phyloP scores from a whole-genome alignment of 2,797 vertebrate genomes.

The Serranus cabrilla region DNA sequence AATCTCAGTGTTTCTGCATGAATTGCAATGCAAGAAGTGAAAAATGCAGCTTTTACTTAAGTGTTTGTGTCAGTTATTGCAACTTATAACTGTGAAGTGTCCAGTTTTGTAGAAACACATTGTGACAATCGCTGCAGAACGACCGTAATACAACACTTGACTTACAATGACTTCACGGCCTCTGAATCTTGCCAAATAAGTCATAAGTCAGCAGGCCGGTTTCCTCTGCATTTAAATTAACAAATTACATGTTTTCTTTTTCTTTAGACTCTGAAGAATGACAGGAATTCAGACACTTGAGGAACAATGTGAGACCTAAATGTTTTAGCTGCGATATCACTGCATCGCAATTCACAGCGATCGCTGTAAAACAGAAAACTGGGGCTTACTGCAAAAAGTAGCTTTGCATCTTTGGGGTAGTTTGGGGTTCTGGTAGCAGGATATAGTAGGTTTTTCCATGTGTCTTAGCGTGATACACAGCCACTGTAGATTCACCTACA shows the following conservation, averaged over 20 bases:
- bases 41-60: not conserved
- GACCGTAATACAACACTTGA: slow-evolving; percentile 25
- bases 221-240: slow-evolving; percentile 49
- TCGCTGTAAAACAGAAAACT: not conserved
- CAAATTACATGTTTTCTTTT: slow-evolving; percentile 45
- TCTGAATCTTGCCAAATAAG: slow-evolving; percentile 24
- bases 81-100: not conserved
- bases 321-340: not conserved
- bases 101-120: slow-evolving; percentile 12
- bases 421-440: not conserved
- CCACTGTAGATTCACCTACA: slow-evolving; percentile 8
- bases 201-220: slow-evolving; percentile 3
- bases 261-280: slow-evolving; percentile 37
- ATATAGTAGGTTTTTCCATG: not conserved
- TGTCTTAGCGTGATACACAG: not conserved
- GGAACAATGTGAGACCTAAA: slow-evolving; percentile 37
- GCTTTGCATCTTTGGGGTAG: not conserved
- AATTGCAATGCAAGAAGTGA: not conserved
- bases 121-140: slow-evolving; percentile 1
- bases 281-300: slow-evolving; percentile 52
- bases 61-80: rapidly evolving
- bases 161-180: slow-evolving; percentile 25
- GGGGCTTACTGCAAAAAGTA: not conserved
- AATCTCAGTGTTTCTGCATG: not conserved
- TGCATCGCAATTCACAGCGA: not conserved